phyloP scores from a whole-genome alignment of 2,797 vertebrate species.

The Anolis apletophallus region DNA sequence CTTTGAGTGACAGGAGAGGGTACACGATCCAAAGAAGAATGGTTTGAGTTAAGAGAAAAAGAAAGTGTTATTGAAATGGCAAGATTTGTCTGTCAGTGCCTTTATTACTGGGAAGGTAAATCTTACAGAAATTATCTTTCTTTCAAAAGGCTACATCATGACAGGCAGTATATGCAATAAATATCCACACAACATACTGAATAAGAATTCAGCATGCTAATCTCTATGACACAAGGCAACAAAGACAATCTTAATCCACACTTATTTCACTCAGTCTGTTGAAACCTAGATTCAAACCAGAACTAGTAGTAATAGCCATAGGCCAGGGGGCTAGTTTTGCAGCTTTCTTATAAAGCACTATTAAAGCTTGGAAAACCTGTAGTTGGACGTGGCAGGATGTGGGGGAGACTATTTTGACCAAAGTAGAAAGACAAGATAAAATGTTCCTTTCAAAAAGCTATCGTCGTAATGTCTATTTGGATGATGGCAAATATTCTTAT shows the following conservation, averaged over 20 bases:
- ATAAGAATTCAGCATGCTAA: background rate
- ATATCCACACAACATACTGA: background rate
- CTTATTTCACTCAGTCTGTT: background rate
- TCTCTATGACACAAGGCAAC: background rate
- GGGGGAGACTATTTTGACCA: background rate
- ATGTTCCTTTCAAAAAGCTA: background rate
- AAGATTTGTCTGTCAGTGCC: no score
- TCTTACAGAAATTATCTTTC: background rate
- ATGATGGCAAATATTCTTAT: background rate
- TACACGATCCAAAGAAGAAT: background rate
- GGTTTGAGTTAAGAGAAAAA: background rate
- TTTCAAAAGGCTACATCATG: background rate
- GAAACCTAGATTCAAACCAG: background rate
- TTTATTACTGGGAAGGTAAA: background rate
- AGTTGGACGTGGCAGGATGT: background rate
- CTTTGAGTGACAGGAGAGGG: background rate
- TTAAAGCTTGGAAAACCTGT: background rate
- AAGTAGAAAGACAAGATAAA: background rate
- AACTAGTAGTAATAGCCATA: background rate
- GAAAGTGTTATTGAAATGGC: background rate
- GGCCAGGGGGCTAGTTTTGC: background rate
- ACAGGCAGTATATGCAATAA: background rate
- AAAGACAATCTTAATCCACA: background rate
- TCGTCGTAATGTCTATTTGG: background rate
- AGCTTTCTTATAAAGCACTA: background rate